Conservation (phyloP, 2,888 invertebrate species). For the Argynnis bischoffii region DNA sequence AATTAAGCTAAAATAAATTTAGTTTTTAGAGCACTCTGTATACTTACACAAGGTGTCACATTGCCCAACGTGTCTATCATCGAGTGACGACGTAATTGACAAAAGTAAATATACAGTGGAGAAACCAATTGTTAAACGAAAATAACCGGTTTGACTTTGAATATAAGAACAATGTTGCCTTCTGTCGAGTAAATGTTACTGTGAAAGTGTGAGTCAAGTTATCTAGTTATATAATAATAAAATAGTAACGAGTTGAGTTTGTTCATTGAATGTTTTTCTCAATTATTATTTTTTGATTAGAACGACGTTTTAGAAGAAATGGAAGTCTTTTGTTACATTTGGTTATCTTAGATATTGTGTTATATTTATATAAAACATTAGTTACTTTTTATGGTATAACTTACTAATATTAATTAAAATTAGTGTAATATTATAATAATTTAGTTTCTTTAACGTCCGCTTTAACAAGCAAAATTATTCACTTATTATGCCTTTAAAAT, state of each 20-base stretch:
- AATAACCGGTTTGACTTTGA: conserved; percentile 34
- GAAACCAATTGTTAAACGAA: conserved; percentile 35
- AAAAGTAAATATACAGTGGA: conserved; percentile 29
- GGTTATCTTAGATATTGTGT: no score
- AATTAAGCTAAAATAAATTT: not conserved
- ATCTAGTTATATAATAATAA: conserved; percentile 18
- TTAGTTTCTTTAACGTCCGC: no score
- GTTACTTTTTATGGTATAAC: no score
- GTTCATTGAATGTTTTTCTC: not conserved
- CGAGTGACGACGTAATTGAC: conserved; percentile 39
- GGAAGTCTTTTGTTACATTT: no score
- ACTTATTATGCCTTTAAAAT: no score
- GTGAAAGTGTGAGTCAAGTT: conserved; percentile 28
- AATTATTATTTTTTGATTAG: no score
- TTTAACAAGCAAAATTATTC: no score
- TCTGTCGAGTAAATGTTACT: conserved; percentile 3
- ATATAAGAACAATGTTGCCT: conserved; percentile 27
- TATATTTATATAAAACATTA: no score
- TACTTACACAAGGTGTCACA: conserved; percentile 62
- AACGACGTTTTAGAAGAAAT: no score
- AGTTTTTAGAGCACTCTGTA: conserved; percentile 30
- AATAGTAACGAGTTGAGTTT: conserved; percentile 2
- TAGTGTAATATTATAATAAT: no score
- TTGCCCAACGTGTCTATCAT: conserved; percentile 58
- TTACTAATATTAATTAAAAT: no score